Base-by-base conservation (phyloP, 2,797 vertebrate genomes). In the Crypturellus tataupa region DNA sequence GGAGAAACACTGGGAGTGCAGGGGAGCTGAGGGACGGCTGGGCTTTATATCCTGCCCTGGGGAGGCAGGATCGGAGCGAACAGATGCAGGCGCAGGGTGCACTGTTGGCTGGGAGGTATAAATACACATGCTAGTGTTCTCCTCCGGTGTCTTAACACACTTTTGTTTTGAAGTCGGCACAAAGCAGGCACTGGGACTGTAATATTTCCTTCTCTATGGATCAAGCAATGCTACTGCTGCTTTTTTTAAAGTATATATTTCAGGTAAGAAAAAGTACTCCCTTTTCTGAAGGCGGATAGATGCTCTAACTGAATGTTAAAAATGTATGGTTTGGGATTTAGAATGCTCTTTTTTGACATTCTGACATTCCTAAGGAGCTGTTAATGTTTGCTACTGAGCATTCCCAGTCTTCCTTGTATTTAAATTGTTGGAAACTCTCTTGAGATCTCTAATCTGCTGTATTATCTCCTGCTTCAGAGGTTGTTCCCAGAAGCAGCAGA, bases 261-360 rank as follows among this genome's bases (percentile, higher is more conserved):
- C 96, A 98, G 98, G 98, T 98, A 97, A 97, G 97, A 84, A 73
- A 73, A 63, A 89, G 73, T 27, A 44, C 2, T 87, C 9, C 8
- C 1, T 1, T 68, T 87, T 83, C 55, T 75, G 7, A 87, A 49
- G 21, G 9, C 77, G 31, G 11, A 8, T 92, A 53, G 9, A 4
- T 84, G 31, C 2, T 18, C 2, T 2, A 77, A 53, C 3, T 68
- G 19, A 72, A 53, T 55, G 25, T 42, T 72, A 12, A 72, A 72
- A 65, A 51, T 23, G 2, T 5, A 7, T 47, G 9, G 3, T 88
- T 67, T 1, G 2, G 83, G 18, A 59, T 91, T 89, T 63, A 55
- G 11, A 13, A 17, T 67, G n/a, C 0, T 23, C 62, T 37, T 37
- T 49, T 49, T 24, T 49, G 2, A 27, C 5, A 0, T 51, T 87